These are phyloP conservation scores for Actinernus sp. DNA, from an alignment of 92 coral and sea anemone genomes.

Conservation along the genomic window DNA sequence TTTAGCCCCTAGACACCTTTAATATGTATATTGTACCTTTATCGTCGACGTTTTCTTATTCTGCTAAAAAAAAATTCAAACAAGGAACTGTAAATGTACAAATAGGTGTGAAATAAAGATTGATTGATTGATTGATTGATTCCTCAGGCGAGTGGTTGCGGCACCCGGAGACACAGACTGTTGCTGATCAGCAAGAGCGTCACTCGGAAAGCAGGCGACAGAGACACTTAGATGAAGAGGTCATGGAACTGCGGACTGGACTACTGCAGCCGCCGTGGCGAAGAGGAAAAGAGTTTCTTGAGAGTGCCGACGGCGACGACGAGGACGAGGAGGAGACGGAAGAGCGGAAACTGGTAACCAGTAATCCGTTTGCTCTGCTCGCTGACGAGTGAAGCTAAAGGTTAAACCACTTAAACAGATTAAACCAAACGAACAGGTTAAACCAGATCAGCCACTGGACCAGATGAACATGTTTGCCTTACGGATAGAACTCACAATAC, in stretches of 20 bases:
- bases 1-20: too few relatives aligned
- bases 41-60: neutral
- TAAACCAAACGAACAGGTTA: too few relatives aligned
- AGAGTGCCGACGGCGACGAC: slow-evolving; percentile 52
- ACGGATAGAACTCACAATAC: too few relatives aligned
- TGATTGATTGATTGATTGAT: neutral
- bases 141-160: slow-evolving; percentile 78
- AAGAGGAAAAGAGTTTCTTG: slow-evolving; percentile 66
- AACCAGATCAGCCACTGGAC: too few relatives aligned
- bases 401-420: slow-evolving; percentile 19
- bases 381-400: slow-evolving; percentile 65
- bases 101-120: too few relatives aligned
- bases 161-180: slow-evolving; percentile 75
- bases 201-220: slow-evolving; percentile 54
- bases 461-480: too few relatives aligned
- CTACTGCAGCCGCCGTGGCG: slow-evolving; percentile 55
- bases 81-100: too few relatives aligned
- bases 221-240: slow-evolving; percentile 66
- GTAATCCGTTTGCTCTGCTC: slow-evolving; percentile 82
- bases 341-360: slow-evolving; percentile 44
- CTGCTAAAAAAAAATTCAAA: neutral
- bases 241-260: slow-evolving; percentile 27
- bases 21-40: too few relatives aligned
- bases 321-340: slow-evolving; percentile 65
- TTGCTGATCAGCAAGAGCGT: slow-evolving; percentile 75